Percentiles rank a stretch among this genome's conserved stretches.
Conservation (phyloP, 2,888 invertebrate genomes). For the Drosophila putrida region DNA sequence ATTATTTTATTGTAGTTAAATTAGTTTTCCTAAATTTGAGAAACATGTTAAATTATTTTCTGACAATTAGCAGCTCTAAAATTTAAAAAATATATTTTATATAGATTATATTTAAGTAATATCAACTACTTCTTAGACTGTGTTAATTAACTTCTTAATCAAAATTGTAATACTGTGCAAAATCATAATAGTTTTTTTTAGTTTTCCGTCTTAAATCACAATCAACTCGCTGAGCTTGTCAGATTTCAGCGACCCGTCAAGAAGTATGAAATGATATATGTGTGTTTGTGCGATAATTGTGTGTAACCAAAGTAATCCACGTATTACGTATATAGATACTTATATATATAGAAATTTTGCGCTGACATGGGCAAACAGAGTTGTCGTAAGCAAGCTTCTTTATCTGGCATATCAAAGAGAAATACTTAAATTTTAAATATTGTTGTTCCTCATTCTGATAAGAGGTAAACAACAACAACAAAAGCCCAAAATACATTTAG, state of each 20-base stretch:
- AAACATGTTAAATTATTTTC: too few relatives aligned
- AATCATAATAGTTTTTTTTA: neutral
- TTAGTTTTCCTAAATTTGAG: too few relatives aligned
- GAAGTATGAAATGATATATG: slow-evolving; percentile 10
- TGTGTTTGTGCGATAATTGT: slow-evolving; percentile 1
- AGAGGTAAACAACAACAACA: slow-evolving; percentile 27
- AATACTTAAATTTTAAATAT: slow-evolving; percentile 24
- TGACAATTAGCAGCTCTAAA: too few relatives aligned
- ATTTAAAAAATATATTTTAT: too few relatives aligned
- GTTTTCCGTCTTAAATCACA: neutral
- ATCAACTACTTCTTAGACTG: neutral
- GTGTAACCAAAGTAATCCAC: slow-evolving; percentile 33
- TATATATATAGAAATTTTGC: slow-evolving; percentile 19
- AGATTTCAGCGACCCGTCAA: slow-evolving; percentile 5
- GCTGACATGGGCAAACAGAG: slow-evolving; percentile 53
- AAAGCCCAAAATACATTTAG: slow-evolving; percentile 26
- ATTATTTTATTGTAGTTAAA: too few relatives aligned
- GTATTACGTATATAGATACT: slow-evolving; percentile 7
- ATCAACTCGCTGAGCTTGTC: slow-evolving; percentile 23
- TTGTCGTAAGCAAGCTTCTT: slow-evolving; percentile 19
- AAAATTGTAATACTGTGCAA: neutral
- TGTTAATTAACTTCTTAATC: neutral
- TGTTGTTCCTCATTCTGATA: slow-evolving; percentile 36
- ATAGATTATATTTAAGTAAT: too few relatives aligned
- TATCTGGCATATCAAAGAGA: slow-evolving; percentile 49